Conservation (phyloP, 2,888 invertebrate genomes). For the Drosophila hamatofila region DNA sequence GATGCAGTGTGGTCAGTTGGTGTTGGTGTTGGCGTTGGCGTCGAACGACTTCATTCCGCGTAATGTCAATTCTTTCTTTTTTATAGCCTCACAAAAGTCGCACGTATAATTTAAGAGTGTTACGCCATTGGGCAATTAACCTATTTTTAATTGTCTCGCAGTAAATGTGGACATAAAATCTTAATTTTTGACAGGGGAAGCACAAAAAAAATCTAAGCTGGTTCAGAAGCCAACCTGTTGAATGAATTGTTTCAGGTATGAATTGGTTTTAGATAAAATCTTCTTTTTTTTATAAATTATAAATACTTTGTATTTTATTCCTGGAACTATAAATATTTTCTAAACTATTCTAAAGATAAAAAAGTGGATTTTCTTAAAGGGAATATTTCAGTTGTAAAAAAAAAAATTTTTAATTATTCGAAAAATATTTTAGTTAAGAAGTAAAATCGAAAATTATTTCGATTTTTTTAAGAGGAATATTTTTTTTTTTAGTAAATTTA, state of each 20-base stretch:
- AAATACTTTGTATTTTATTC: neutral
- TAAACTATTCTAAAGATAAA: no score
- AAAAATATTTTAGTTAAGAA: no score
- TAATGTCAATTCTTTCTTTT: slow-evolving; percentile 40
- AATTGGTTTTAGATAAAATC: neutral
- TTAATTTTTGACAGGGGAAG: slow-evolving; percentile 1
- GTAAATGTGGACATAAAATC: slow-evolving; percentile 4
- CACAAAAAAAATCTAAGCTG: slow-evolving; percentile 2
- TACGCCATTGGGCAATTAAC: slow-evolving; percentile 39
- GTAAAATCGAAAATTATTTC: no score
- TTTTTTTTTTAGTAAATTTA: no score
- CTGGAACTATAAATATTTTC: no score
- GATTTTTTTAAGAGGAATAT: no score
- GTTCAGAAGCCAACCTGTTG: neutral
- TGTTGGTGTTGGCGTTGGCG: slow-evolving; percentile 22
- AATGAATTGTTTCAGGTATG: neutral
- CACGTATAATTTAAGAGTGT: slow-evolving; percentile 39
- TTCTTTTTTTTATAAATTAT: no score
- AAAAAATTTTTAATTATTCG: no score
- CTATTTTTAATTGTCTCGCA: slow-evolving; percentile 24
- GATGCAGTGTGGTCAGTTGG: slow-evolving; percentile 38
- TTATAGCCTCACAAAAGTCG: slow-evolving; percentile 35
- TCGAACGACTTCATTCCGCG: slow-evolving; percentile 37
- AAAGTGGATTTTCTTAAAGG: no score
- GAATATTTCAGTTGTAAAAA: no score